Evolutionary conservation across 2,888 invertebrate species (phyloP).

Genomic region (Drosophila sordidula): DNA sequence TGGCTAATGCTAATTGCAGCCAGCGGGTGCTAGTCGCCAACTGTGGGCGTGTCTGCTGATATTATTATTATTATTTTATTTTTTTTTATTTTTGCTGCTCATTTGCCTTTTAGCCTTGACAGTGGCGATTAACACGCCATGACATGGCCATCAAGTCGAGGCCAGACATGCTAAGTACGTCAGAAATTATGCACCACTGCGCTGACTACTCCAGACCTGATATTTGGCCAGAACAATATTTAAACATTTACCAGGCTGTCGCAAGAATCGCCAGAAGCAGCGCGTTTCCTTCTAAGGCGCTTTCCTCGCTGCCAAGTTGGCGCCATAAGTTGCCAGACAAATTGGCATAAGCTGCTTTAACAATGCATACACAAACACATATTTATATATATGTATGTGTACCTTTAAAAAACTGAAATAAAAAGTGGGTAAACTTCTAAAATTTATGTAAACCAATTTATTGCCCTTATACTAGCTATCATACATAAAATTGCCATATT

Average conservation of each 20-base stretch:
- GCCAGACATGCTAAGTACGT: conserved; percentile 4
- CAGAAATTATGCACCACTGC: conserved; percentile 11
- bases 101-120: conserved; percentile 22
- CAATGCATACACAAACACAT: neutral
- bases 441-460: conserved; percentile 40
- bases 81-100: neutral
- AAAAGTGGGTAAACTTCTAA: neutral
- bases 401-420: neutral
- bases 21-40: conserved; percentile 16
- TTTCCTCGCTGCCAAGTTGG: conserved; percentile 40
- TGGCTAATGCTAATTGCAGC: conserved; percentile 60
- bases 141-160: conserved; percentile 14
- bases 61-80: conserved; percentile 1
- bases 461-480: conserved; percentile 12
- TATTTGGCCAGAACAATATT: conserved; percentile 9
- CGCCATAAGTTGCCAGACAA: conserved; percentile 52
- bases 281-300: conserved; percentile 30
- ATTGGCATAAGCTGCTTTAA: conserved; percentile 67
- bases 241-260: conserved; percentile 20
- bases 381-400: neutral
- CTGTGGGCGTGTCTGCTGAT: conserved; percentile 25
- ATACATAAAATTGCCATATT: conserved; percentile 17
- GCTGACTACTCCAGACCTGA: neutral
- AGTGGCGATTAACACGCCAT: conserved; percentile 29
- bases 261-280: conserved; percentile 6